Evolutionary conservation across 23 tunicate genomes (phyloP).

Genomic region (Styela plicata): DNA sequence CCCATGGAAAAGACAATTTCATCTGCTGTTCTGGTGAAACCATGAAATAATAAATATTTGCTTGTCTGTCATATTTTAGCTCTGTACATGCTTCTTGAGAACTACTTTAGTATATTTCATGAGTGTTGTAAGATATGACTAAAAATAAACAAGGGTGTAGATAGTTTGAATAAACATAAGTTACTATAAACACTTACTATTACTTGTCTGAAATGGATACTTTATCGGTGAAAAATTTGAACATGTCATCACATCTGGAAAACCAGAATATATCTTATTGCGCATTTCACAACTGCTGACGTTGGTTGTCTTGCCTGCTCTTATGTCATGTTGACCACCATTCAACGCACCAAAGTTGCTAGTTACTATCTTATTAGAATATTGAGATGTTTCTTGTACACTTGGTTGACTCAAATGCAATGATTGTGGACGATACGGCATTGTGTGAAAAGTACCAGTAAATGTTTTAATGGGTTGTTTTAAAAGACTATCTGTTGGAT

Average conservation of each 20-base stretch:
- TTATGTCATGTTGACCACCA: not conserved
- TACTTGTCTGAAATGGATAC: not conserved
- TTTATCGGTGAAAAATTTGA: not conserved
- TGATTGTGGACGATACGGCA: constrained; percentile 5
- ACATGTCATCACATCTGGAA: not conserved
- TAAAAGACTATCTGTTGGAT: constrained; percentile 4
- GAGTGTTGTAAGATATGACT: too few relatives aligned
- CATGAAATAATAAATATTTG: too few relatives aligned
- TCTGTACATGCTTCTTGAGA: too few relatives aligned
- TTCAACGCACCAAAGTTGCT: not conserved
- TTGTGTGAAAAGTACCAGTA: constrained; percentile 18
- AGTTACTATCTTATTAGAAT: not conserved
- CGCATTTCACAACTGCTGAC: not conserved
- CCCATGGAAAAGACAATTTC: too few relatives aligned
- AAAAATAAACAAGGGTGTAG: too few relatives aligned
- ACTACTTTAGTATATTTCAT: too few relatives aligned
- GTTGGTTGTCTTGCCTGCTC: not conserved
- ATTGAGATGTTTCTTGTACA: not conserved
- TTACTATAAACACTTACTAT: not conserved
- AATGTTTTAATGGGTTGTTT: constrained; percentile 18
- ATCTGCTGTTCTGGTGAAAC: too few relatives aligned
- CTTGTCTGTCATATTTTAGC: too few relatives aligned
- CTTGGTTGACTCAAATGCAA: not conserved
- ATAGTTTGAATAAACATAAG: too few relatives aligned
- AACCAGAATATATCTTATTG: not conserved